Evolutionary conservation across 2,113 vertebrate species (phyloP).

Genomic region (Hypanus sabinus): DNA sequence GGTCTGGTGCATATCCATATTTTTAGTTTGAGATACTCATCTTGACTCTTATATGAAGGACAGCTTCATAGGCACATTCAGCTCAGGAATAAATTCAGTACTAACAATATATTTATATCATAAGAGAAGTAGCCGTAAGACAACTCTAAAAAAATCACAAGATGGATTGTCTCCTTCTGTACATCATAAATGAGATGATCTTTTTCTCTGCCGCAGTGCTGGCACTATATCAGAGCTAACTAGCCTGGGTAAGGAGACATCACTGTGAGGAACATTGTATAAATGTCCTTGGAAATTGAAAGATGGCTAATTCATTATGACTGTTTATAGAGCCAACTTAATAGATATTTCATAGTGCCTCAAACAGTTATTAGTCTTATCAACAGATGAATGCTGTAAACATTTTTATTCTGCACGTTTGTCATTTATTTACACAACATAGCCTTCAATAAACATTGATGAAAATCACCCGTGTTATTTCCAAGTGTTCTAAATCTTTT

Average conservation of each 20-base stretch:
- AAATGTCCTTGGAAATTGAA: slow-evolving; percentile 1
- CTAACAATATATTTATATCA: slow-evolving; percentile 15
- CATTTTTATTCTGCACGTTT: neutral
- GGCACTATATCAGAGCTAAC: neutral
- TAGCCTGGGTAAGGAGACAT: neutral
- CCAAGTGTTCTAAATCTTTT: neutral
- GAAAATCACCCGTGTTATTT: neutral
- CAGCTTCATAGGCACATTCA: neutral
- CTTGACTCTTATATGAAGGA: neutral
- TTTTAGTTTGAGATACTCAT: neutral
- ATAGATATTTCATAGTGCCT: neutral
- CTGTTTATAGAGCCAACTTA: neutral
- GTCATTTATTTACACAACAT: slow-evolving; percentile 1
- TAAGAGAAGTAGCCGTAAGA: slow-evolving; percentile 17
- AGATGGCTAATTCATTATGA: neutral
- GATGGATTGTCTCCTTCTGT: slow-evolving; percentile 20
- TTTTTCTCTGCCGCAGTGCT: neutral
- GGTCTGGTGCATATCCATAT: neutral
- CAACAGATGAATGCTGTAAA: neutral
- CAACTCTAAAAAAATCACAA: neutral
- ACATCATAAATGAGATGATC: neutral
- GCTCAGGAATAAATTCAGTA: neutral
- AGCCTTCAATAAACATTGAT: neutral
- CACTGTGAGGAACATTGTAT: neutral
- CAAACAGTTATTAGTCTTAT: neutral